Base-by-base conservation (phyloP, 2,113 vertebrate genomes). In the Aramus guarauna region DNA sequence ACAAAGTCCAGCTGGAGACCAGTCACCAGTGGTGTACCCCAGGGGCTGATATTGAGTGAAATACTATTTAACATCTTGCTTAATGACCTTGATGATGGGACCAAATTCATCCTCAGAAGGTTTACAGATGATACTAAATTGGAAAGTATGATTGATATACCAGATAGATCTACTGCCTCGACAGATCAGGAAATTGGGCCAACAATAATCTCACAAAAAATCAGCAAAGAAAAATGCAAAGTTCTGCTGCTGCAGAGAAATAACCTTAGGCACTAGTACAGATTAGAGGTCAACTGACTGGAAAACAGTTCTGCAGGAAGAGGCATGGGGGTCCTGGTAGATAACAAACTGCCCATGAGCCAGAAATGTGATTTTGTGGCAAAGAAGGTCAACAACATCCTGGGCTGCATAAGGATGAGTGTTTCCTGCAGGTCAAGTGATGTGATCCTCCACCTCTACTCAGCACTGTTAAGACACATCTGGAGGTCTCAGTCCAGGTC, bases 361-460 rank as follows among this genome's bases (percentile, higher is more conserved):
- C 23, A 41, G 26, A 21, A 74, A 37, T 1, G 16, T 62, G 32
- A 20, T 24, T 16, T 69, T 6, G 9, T 37, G 17, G 14, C 36
- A 32, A 55, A 62, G 32, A 62, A 36, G 15, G 26, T 55, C 58
- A 55, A 45, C 5, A 63, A 24, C 26, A 43, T 53, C 18, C 19
- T 92, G 18, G 11, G 30, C 14, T 59, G 14, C 22, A 36, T 34
- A n/a, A 75, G 11, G 22, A 7, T 26, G 23, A 64, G 3, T 0
- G 2, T 24, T 58, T 6, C 20, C 50, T 59, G n/a, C 73, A 50
- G 11, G 16, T 0, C 3, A 2, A 34, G 27, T 53, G 19, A 43
- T 30, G 26, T n/a, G 13, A 55, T 37, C 12, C 19, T 85, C 12
- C 20, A 71, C 12, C 7, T 72, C 75, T 76, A 32, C 58, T 67